A percentile compares a stretch with the other conserved stretches of the same genome.
Evolutionary conservation across 2,888 invertebrate species (phyloP).

Genomic region (Branchipolynoe longqiensis): DNA sequence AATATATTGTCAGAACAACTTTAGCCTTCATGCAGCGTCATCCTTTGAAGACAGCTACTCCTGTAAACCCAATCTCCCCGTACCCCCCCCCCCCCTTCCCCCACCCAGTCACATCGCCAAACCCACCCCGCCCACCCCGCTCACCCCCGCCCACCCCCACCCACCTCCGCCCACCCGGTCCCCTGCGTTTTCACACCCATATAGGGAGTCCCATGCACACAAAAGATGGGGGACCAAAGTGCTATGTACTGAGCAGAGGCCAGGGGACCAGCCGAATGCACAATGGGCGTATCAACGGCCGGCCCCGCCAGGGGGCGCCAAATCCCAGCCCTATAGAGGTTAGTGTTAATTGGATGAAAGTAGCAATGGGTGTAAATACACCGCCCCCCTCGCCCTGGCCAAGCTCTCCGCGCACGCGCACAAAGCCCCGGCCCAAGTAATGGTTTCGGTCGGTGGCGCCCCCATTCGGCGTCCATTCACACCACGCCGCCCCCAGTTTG

Average conservation of each 20-base stretch:
- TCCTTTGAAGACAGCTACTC: no score
- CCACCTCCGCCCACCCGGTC: no score
- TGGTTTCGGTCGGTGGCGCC: slow-evolving; percentile 10
- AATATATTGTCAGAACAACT: no score
- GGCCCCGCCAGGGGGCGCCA: neutral
- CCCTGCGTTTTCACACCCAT: no score
- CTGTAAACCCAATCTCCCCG: no score
- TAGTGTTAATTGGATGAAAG: slow-evolving; percentile 33
- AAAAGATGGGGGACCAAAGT: neutral
- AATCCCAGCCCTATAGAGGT: slow-evolving; percentile 7
- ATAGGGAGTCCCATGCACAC: no score
- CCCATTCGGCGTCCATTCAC: neutral
- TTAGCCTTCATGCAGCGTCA: no score
- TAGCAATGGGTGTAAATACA: slow-evolving; percentile 28
- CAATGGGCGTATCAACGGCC: slow-evolving; percentile 11
- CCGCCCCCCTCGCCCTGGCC: neutral
- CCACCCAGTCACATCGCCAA: no score
- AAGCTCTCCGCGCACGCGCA: neutral
- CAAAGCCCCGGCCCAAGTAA: neutral
- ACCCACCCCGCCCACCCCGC: no score
- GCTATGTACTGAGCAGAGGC: neutral
- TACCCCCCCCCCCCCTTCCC: no score
- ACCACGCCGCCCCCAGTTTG: neutral
- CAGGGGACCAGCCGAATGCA: neutral
- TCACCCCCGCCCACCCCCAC: no score